phyloP scores from a whole-genome alignment of 2,797 vertebrate genomes.

The Picus viridis region DNA sequence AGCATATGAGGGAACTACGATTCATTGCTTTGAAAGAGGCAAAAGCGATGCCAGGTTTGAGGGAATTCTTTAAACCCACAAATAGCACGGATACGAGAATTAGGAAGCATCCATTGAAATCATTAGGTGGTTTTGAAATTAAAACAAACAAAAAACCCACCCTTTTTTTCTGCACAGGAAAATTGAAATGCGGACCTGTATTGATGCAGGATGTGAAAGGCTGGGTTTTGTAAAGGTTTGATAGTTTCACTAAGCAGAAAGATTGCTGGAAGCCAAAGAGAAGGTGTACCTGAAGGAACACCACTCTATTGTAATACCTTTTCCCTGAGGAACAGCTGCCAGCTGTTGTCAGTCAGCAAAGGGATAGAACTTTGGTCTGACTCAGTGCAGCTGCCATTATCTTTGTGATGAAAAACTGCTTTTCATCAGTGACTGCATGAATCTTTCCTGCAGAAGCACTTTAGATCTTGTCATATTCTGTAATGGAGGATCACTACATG shows the following conservation, averaged over 20 bases:
- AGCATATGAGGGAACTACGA: not conserved
- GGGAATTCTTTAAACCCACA: not conserved
- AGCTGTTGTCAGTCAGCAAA: not conserved
- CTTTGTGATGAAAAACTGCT: not conserved
- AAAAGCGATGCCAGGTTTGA: not conserved
- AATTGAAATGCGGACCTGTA: not conserved
- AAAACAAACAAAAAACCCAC: not conserved
- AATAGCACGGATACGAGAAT: not conserved
- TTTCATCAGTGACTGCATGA: not conserved
- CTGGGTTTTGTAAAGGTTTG: not conserved
- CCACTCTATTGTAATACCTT: not conserved
- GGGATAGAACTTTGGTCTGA: not conserved
- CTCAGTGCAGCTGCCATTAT: not conserved
- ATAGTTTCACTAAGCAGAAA: not conserved
- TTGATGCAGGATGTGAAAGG: not conserved
- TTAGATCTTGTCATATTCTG: not conserved
- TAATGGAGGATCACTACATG: not conserved
- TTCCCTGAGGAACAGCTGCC: not conserved
- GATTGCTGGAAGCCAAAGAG: not conserved
- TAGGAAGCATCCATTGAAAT: not conserved
- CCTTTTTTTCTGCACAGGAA: not conserved
- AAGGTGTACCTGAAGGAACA: not conserved
- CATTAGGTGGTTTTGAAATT: not conserved
- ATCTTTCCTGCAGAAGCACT: not conserved
- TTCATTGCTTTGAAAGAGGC: not conserved